Evolutionary conservation across 2,888 invertebrate genomes (phyloP).

Genomic region (Microplitis deprimator): DNA sequence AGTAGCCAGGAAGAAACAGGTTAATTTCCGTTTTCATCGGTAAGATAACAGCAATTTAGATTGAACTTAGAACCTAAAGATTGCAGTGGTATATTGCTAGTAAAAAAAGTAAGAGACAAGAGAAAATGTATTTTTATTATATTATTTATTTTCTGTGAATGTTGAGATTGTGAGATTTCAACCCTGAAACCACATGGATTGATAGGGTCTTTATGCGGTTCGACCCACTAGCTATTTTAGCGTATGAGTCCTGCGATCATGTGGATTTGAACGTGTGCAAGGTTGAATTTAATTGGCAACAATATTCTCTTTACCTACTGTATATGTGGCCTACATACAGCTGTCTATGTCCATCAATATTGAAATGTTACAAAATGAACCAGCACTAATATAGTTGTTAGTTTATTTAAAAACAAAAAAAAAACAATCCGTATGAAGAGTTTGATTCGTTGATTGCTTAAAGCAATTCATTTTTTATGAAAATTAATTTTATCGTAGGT

Average conservation of each 20-base stretch:
- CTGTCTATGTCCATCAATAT: not conserved
- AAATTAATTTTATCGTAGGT: no score
- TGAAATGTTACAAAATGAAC: not conserved
- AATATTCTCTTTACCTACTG: constrained; percentile 10
- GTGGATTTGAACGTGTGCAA: constrained; percentile 33
- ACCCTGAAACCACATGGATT: constrained; percentile 42
- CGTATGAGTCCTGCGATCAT: constrained; percentile 47
- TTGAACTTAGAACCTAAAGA: not conserved
- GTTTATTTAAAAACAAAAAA: not conserved
- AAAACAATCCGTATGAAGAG: no score
- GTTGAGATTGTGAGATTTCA: constrained; percentile 37
- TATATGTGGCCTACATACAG: not conserved
- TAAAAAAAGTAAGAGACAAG: not conserved
- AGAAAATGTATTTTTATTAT: constrained; percentile 34
- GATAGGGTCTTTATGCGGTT: constrained; percentile 34
- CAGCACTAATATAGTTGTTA: not conserved
- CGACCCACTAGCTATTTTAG: constrained; percentile 28
- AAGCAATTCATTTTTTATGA: no score
- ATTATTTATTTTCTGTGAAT: constrained; percentile 18
- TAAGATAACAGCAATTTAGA: constrained; percentile 24
- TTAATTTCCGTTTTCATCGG: constrained; percentile 32
- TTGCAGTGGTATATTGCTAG: constrained; percentile 2
- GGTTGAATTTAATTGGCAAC: constrained; percentile 48
- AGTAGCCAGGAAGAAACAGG: constrained; percentile 17
- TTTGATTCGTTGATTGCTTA: no score